These are phyloP conservation scores for Thumatha senex DNA, from an alignment of 2,888 invertebrate species.

Conservation along the genomic window DNA sequence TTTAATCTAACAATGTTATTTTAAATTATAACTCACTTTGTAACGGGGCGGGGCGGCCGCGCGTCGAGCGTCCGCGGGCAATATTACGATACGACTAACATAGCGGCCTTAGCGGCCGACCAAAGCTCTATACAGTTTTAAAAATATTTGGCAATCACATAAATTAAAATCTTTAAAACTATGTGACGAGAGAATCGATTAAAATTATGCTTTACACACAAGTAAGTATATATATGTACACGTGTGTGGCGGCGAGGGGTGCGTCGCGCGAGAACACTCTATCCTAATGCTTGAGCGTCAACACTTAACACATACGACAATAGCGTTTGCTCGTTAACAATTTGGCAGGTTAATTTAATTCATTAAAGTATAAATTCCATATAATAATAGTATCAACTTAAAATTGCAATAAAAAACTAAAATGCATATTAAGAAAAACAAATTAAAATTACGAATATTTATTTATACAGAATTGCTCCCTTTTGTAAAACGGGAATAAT, in stretches of 20 bases:
- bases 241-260: constrained; percentile 61
- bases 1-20: constrained; percentile 83
- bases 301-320: constrained; percentile 71
- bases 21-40: constrained; percentile 82
- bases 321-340: constrained; percentile 75
- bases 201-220: constrained; percentile 82
- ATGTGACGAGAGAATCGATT: constrained; percentile 81
- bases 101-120: constrained; percentile 55
- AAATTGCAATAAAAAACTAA: constrained; percentile 79
- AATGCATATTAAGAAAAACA: constrained; percentile 74
- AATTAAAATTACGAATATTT: constrained; percentile 82
- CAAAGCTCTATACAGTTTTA: constrained; percentile 76
- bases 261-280: constrained; percentile 52
- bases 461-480: constrained; percentile 79
- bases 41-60: constrained; percentile 58
- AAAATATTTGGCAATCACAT: constrained; percentile 82
- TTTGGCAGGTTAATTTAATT: constrained; percentile 80
- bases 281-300: constrained; percentile 80
- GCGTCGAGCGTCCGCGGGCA: constrained; percentile 44
- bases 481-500: constrained; percentile 67
- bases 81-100: constrained; percentile 55
- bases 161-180: constrained; percentile 81
- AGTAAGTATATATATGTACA: constrained; percentile 76
- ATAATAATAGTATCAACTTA: constrained; percentile 70
- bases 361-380: constrained; percentile 75